These are phyloP conservation scores for Cuculus canorus DNA, from an alignment of 2,797 vertebrate genomes.

Conservation along the genomic window DNA sequence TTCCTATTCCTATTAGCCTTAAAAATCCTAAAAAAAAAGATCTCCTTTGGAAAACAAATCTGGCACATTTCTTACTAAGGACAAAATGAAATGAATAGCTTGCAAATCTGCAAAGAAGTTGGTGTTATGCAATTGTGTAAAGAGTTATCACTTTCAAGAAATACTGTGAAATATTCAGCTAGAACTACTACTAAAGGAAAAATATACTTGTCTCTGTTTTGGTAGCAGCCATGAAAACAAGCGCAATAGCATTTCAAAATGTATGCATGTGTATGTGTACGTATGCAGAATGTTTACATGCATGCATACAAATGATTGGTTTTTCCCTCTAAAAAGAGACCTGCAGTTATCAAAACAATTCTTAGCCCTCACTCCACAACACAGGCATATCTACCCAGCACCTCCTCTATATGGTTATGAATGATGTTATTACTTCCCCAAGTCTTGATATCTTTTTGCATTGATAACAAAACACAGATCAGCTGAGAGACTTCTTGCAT, in stretches of 20 bases:
- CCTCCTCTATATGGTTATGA: neutral
- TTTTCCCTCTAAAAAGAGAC: neutral
- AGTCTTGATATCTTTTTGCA: neutral
- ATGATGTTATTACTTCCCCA: neutral
- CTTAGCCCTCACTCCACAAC: neutral
- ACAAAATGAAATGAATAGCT: neutral
- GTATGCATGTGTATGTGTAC: neutral
- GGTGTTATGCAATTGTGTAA: neutral
- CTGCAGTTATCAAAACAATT: neutral
- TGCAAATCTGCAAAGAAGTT: neutral
- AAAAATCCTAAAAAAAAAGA: neutral
- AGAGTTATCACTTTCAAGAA: neutral
- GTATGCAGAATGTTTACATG: neutral
- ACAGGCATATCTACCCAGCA: neutral
- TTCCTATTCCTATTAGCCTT: neutral
- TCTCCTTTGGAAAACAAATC: neutral
- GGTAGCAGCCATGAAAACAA: neutral
- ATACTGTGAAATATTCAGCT: neutral
- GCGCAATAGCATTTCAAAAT: neutral
- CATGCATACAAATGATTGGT: fast-evolving
- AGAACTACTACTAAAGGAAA: neutral
- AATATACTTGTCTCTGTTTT: neutral
- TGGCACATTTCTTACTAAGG: neutral
- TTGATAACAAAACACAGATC: neutral
- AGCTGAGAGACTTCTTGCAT: neutral